phyloP scores from a whole-genome alignment of 2,113 vertebrate species.

The Neomonachus schauinslandi region DNA sequence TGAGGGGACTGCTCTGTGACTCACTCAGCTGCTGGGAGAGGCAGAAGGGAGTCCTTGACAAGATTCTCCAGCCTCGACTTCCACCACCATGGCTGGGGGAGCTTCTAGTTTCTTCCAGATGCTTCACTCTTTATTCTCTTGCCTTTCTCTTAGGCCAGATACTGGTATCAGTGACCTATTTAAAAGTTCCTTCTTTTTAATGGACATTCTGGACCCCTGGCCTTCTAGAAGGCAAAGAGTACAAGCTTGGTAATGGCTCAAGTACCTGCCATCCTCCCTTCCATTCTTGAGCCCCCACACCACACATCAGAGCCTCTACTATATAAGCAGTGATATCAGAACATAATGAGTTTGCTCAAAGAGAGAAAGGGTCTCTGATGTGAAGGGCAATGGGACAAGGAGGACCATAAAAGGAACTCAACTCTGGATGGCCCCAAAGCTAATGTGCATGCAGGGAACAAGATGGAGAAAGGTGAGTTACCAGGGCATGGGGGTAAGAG shows the following conservation, averaged over 20 bases:
- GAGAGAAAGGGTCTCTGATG: constrained; percentile 66
- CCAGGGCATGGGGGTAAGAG: neutral
- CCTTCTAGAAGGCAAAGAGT: neutral
- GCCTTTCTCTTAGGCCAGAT: constrained; percentile 66
- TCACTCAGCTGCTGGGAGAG: neutral
- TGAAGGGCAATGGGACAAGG: constrained; percentile 62
- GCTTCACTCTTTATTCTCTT: constrained; percentile 63
- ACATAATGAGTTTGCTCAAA: constrained; percentile 64
- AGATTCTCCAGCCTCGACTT: neutral
- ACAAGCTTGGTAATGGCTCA: neutral
- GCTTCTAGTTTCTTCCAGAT: neutral
- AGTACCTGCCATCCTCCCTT: neutral
- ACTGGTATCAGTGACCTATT: constrained; percentile 47
- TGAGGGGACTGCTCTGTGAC: neutral
- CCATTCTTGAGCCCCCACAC: neutral
- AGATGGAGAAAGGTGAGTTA: neutral
- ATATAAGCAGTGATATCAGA: constrained; percentile 63
- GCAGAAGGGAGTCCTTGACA: neutral
- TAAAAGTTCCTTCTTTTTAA: constrained; percentile 55
- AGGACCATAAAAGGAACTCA: neutral
- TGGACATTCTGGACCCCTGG: neutral
- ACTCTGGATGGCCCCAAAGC: constrained; percentile 65
- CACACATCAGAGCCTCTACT: constrained; percentile 27
- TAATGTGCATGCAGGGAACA: neutral
- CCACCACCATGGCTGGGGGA: neutral